Percentiles rank a stretch among this genome's conserved stretches.
These are phyloP conservation scores for Carollia perspicillata DNA, from an alignment of 2,113 vertebrate species.

Conservation along the genomic window DNA sequence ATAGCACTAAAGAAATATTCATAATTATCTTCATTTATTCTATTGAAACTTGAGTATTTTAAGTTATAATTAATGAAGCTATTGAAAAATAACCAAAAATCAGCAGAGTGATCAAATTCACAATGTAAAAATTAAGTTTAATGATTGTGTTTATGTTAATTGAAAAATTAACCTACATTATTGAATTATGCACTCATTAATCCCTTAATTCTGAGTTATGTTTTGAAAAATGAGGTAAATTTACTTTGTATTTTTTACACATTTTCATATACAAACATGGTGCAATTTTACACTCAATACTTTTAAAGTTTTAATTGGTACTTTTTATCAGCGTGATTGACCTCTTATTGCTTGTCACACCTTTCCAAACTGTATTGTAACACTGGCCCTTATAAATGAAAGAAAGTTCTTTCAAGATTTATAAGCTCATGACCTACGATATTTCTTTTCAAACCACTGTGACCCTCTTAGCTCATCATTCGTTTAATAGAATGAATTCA, in stretches of 20 bases:
- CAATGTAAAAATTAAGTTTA: background rate
- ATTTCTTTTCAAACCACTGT: constrained; percentile 51
- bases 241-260: background rate
- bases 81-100: background rate
- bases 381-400: constrained; percentile 18
- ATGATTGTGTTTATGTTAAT: background rate
- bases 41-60: background rate
- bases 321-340: background rate
- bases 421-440: constrained; percentile 32
- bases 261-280: background rate
- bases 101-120: background rate
- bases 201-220: background rate
- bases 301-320: constrained; percentile 40
- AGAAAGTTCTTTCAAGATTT: constrained; percentile 45
- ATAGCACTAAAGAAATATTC: background rate
- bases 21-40: background rate
- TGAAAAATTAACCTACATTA: background rate
- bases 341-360: background rate
- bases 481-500: constrained; percentile 60
- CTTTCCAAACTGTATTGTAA: constrained; percentile 4
- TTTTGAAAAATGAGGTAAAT: background rate
- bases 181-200: background rate
- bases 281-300: background rate
- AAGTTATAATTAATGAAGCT: background rate
- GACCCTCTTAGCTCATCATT: constrained; percentile 54